These are phyloP conservation scores for Nymphalis urticae DNA, from an alignment of 2,888 invertebrate species.

Conservation along the genomic window DNA sequence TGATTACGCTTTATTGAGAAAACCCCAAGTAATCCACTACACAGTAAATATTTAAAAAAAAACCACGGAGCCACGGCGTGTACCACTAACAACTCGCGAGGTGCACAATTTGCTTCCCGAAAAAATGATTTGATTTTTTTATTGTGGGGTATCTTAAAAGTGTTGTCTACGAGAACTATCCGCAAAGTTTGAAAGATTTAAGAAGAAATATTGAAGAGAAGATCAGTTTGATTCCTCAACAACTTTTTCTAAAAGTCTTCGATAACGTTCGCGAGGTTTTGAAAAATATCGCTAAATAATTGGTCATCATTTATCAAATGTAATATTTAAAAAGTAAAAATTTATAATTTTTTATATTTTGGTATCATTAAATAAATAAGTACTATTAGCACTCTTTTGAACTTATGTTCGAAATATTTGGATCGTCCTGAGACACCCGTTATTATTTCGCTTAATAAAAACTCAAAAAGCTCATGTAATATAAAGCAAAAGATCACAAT, in stretches of 20 bases:
- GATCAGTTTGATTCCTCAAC: neutral
- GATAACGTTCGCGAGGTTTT: neutral
- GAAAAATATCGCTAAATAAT: neutral
- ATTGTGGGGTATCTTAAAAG: neutral
- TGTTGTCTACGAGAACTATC: neutral
- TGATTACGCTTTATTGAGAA: too few species aligned
- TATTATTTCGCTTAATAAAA: too few species aligned
- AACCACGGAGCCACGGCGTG: too few species aligned
- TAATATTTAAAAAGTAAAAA: neutral
- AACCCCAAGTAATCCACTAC: too few species aligned
- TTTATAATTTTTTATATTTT: too few species aligned
- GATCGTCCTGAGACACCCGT: neutral
- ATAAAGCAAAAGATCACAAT: too few species aligned
- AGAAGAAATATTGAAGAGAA: neutral
- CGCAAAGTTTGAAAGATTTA: neutral
- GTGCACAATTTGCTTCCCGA: too few species aligned
- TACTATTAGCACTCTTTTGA: neutral
- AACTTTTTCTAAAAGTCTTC: slow-evolving; percentile 2
- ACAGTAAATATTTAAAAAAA: too few species aligned
- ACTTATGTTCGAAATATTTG: neutral
- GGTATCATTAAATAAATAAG: neutral
- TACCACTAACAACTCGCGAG: too few species aligned
- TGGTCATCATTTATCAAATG: neutral
- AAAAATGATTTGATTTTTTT: too few species aligned
- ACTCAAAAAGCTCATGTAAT: too few species aligned